phyloP scores from a whole-genome alignment of 2,113 vertebrate species.

The Calyptommatus sinebrachiatus region DNA sequence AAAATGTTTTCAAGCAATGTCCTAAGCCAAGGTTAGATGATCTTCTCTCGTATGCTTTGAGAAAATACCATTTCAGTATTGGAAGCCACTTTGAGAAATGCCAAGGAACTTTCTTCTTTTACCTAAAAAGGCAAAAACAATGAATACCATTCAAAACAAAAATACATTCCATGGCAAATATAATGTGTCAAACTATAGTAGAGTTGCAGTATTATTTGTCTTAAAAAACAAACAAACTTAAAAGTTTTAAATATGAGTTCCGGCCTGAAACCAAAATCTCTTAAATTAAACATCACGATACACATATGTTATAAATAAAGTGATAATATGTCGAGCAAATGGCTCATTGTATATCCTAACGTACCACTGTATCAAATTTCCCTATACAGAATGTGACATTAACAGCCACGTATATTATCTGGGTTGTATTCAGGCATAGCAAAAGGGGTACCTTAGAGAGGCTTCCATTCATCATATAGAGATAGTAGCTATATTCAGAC shows the following conservation, averaged over 20 bases:
- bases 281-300: no score
- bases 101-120: not conserved
- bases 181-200: not conserved
- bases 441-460: no score
- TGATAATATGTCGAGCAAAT: not conserved
- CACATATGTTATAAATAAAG: no score
- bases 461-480: no score
- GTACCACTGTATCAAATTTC: not conserved
- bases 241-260: not conserved
- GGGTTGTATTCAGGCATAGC: no score
- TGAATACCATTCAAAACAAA: not conserved
- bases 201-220: not conserved
- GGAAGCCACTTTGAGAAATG: not conserved
- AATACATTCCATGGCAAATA: not conserved
- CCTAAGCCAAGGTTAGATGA: not conserved
- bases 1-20: not conserved
- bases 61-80: not conserved
- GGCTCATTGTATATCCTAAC: not conserved
- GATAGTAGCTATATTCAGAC: no score
- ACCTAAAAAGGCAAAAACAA: conserved; percentile 17
- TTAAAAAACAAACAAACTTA: not conserved
- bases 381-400: no score
- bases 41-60: not conserved
- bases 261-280: not conserved
- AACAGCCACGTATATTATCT: no score